phyloP scores from a whole-genome alignment of 1,140 invertebrate species.

The Bombus terrestris region DNA sequence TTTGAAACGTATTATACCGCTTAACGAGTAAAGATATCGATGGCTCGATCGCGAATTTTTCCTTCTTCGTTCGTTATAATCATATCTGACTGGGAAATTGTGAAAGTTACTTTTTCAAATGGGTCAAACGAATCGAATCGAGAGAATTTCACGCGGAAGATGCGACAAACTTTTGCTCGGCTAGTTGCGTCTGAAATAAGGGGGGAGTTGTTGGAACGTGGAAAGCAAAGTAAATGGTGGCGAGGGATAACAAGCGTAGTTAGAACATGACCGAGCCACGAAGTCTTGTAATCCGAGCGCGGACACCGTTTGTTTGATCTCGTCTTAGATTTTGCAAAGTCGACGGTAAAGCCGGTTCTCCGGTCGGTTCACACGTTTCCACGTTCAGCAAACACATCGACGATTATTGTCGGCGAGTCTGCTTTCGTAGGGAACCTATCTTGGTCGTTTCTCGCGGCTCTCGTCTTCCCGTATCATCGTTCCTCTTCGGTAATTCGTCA shows the following conservation, averaged over 20 bases:
- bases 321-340: constrained; percentile 61
- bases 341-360: constrained; percentile 50
- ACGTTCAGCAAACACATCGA: constrained; percentile 49
- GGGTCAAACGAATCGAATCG: no score
- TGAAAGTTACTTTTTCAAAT: neutral
- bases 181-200: neutral
- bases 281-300: constrained; percentile 47
- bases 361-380: constrained; percentile 50
- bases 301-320: constrained; percentile 59
- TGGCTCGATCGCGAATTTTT: neutral
- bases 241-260: constrained; percentile 31
- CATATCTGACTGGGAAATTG: neutral
- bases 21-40: neutral
- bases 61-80: neutral
- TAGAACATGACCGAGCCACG: constrained; percentile 21
- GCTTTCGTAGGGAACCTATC: neutral
- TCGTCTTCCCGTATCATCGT: neutral
- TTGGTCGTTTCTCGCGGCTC: neutral
- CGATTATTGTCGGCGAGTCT: neutral
- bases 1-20: neutral
- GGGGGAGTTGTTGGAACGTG: neutral
- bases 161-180: neutral
- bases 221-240: neutral
- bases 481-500: constrained; percentile 56
- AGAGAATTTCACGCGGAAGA: neutral